Evolutionary conservation across 2,888 invertebrate species (phyloP), one percentile per base, ranked within the genome.

Genomic region (Odontothrips loti): DNA sequence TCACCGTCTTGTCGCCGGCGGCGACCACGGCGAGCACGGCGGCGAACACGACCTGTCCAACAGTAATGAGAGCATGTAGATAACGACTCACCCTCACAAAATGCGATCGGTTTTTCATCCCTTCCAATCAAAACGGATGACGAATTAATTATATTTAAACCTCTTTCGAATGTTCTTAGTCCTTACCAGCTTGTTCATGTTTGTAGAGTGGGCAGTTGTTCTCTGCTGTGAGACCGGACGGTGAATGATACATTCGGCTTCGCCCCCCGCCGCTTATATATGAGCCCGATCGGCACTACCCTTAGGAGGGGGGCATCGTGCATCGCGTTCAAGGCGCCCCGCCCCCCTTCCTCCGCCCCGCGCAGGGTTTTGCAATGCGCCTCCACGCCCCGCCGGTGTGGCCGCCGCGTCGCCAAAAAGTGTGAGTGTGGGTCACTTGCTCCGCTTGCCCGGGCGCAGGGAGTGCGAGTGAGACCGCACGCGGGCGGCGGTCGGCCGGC

Each of bases 1-100:
- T 75, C 27, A 75, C 68, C 68, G 23, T 75, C 68, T 75, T 75
- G 27, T 75, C 68, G 68, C 68, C 68, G 9, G 68, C 68, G 68
- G 68, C 68, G 27, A 75, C 68, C 23, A 75, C 68, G 68, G 68
- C 68, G 23, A 75, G 68, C 68, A 75, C 68, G 68, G 68, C 68
- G 23, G 27, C 68, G 68, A 75, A 12, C 11, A 75, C 68, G 68
- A 75, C 27, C 68, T 75, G 27, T 12, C 1, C 11, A 23, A 12
- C 23, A 75, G 27, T 4, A 27, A 27, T 6, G 27, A 27, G 68
- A 27, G 68, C 68, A 9, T 75, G 9, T n/a, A 75, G 68, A 4
- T 0, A 43, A 43, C 34, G 6, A 6, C 34, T n/a, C n/a, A n/a
- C 58, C 4, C 58, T 43, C 6, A n/a, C n/a, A n/a, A n/a, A n/a